Conservation (phyloP, 2,113 vertebrate species). For the Syngnathus typhle region DNA sequence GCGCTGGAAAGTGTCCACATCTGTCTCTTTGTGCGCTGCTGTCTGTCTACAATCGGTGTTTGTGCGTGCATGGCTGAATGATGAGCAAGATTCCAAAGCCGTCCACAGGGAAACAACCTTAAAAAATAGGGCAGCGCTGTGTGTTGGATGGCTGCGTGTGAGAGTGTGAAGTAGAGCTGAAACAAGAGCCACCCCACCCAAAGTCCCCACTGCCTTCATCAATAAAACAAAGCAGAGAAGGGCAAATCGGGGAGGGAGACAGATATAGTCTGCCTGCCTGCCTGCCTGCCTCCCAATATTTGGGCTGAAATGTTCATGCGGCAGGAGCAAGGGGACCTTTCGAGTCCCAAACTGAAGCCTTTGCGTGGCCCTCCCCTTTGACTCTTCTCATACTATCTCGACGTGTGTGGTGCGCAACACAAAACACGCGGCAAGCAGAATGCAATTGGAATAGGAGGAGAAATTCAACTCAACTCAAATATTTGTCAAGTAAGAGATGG, state of each 20-base stretch:
- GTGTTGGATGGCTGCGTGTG: not conserved
- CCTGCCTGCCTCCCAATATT: not conserved
- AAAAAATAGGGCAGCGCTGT: conserved; percentile 54
- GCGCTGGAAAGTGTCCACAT: not conserved
- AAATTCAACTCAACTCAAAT: not conserved
- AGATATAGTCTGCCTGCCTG: not conserved
- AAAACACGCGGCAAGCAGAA: not conserved
- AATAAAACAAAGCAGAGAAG: conserved; percentile 58
- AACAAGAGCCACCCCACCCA: conserved; percentile 58
- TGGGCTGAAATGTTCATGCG: not conserved
- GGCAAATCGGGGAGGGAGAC: conserved; percentile 13
- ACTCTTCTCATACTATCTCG: not conserved
- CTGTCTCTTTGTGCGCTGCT: conserved; percentile 20
- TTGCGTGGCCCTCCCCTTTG: not conserved
- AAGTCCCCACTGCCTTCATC: conserved; percentile 62
- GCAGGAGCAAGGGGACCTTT: not conserved
- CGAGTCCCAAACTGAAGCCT: not conserved
- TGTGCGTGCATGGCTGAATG: conserved; percentile 16
- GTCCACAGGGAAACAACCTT: conserved; percentile 53
- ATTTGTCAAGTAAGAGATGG: not conserved
- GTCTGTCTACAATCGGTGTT: conserved; percentile 1
- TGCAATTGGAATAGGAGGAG: not conserved
- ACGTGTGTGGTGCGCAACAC: not conserved
- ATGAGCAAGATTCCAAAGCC: conserved; percentile 35
- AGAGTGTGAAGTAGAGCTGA: conserved; percentile 61